These are phyloP conservation scores for Megamerina dolium DNA, from an alignment of 2,888 invertebrate species.

Conservation along the genomic window DNA sequence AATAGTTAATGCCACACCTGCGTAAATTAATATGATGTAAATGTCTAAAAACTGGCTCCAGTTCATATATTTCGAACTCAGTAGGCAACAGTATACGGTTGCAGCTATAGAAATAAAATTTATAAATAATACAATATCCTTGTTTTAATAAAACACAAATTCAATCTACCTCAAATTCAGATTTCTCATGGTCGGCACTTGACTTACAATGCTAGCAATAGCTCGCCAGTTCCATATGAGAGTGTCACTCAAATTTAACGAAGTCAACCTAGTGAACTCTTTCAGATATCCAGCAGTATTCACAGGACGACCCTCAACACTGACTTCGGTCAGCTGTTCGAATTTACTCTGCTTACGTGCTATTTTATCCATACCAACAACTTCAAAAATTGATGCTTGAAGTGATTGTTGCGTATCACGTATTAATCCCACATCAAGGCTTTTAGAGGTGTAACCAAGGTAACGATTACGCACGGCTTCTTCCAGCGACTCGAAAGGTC, in stretches of 20 bases:
- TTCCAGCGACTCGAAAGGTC: slow-evolving; percentile 64
- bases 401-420: slow-evolving; percentile 63
- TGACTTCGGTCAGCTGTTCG: slow-evolving; percentile 43
- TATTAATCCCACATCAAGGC: slow-evolving; percentile 58
- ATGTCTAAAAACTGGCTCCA: slow-evolving; percentile 40
- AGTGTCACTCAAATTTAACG: slow-evolving; percentile 44
- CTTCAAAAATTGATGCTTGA: slow-evolving; percentile 76
- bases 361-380: slow-evolving; percentile 87
- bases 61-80: slow-evolving; percentile 50
- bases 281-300: slow-evolving; percentile 62
- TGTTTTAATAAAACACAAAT: no score
- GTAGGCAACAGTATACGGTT: slow-evolving; percentile 66
- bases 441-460: slow-evolving; percentile 37
- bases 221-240: slow-evolving; percentile 48
- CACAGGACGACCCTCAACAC: slow-evolving; percentile 50
- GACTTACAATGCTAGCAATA: slow-evolving; percentile 44
- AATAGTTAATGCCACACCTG: slow-evolving; percentile 61
- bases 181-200: slow-evolving; percentile 40
- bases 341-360: slow-evolving; percentile 55
- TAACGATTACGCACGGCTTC: slow-evolving; percentile 70
- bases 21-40: slow-evolving; percentile 43
- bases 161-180: slow-evolving; percentile 44
- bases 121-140: not conserved
- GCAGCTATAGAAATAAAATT: slow-evolving; percentile 55
- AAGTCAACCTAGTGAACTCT: slow-evolving; percentile 39